Evolutionary conservation across 2,888 invertebrate species (phyloP), one percentile per base, ranked within the genome.

Genomic region (Pammene aurita): DNA sequence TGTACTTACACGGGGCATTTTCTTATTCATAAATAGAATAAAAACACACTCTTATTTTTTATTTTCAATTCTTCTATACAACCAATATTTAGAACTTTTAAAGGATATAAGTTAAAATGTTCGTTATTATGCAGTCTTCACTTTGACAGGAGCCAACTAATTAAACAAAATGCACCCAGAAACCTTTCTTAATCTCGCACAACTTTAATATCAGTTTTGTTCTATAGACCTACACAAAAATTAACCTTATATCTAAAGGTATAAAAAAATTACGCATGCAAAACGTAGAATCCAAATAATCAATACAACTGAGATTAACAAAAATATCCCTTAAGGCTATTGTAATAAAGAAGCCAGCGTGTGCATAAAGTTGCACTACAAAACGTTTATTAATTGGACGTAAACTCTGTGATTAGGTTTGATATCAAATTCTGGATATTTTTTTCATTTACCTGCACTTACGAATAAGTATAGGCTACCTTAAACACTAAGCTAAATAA

Each of bases 381-480:
- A 84, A 74, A 72, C 75, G 77, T 83, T 88, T 88, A 87, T 89
- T 88, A 88, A 88, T 88, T 84, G 88, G 86, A 87, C 87, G 86
- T 87, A 84, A 84, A 86, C 84, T 79, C 75, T 71, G 74, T 81
- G 80, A 82, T 83, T 82, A 82, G 82, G 68, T 71, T 72, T 73
- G 72, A 74, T 72, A 67, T 61, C 44, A 42, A 50, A 70, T 63
- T 58, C 44, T 57, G 66, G 61, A 50, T 10, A 52, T 57, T 61
- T 70, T 52, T 48, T 16, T 55, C 35, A 41, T 57, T 57, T 44
- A 48, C 26, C 35, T 44, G n/a, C 35, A 50, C 35, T 56, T 62
- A 52, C 41, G n/a, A 35, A 44, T 64, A 52, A 54, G 14, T 66
- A 42, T 56, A 66, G 50, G 26, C 70, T 50, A 35, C 46, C 34